Base-by-base conservation (phyloP, 2,888 invertebrate species). In the Lapara coniferarum region DNA sequence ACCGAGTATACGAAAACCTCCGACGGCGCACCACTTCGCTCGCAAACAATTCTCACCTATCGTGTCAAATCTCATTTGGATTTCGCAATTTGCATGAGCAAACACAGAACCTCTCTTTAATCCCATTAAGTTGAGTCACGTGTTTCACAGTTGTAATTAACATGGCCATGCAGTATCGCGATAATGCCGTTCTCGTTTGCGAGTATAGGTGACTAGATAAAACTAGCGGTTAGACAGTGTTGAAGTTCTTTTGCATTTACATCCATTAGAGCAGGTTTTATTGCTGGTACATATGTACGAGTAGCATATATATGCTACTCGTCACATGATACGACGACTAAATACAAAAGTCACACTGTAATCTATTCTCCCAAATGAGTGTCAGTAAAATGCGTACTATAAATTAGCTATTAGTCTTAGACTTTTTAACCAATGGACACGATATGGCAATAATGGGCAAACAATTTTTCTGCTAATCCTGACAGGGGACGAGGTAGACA, bases 141-240 rank as follows among this genome's bases (percentile, higher is more conserved):
- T 74, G 74, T 76, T 71, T 46, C 67, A 56, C 69, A 73, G 67
- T 73, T 73, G 74, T 78, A 78, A 81, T 81, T 79, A 80, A 75
- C 76, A 73, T 71, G 55, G 66, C 68, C 58, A n/a, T 66, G 67
- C 71, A 53, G 16, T 70, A 71, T 71, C 71, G 69, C 67, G 68
- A 71, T 73, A 68, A 76, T 73, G 70, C 25, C 30, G 49, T 25
- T 66, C 55, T 67, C 70, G 59, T 53, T 68, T 16, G 16, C n/a
- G 44, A 53, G 44, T 68, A 19, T 53, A 53, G 58, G 16, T 37
- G 44, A 19, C n/a, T 44, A 37, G 37, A 44, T 59, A 44, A 19
- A 12, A 46, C 46, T 63, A 58, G 16, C 12, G n/a, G 46, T 46
- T n/a, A 59, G 10, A 55, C 2, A 19, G 7, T 55, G 19, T 19